A percentile compares a stretch with the other conserved stretches of the same genome.
Conservation (phyloP, 1,140 invertebrate genomes). For the Trichonephila inaurata region DNA sequence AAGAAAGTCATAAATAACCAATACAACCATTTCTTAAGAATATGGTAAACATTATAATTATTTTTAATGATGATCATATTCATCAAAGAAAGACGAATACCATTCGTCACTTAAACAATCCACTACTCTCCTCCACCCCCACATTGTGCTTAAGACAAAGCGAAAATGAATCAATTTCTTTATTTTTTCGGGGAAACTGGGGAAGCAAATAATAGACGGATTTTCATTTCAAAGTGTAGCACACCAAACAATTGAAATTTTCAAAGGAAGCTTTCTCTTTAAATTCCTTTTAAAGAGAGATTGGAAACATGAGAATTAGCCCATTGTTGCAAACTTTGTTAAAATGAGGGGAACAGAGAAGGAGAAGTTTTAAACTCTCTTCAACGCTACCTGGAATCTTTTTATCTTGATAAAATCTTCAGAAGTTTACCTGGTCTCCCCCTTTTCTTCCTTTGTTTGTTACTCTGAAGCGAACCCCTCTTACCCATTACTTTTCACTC, state of each 20-base stretch:
- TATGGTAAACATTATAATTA: no score
- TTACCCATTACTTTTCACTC: neutral
- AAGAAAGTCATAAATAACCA: no score
- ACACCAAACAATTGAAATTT: slow-evolving; percentile 41
- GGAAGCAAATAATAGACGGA: slow-evolving; percentile 36
- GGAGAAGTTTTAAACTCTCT: slow-evolving; percentile 23
- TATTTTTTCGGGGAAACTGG: neutral
- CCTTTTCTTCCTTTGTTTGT: neutral
- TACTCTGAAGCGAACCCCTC: neutral
- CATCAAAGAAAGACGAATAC: no score
- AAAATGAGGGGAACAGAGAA: neutral
- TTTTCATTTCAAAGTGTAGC: slow-evolving; percentile 14
- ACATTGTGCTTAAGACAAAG: neutral
- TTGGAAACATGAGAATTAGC: slow-evolving; percentile 43
- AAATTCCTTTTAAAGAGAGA: neutral
- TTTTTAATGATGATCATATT: no score
- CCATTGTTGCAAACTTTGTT: slow-evolving; percentile 35
- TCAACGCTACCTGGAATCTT: slow-evolving; percentile 32
- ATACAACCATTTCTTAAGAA: no score
- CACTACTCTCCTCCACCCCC: no score
- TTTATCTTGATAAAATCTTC: slow-evolving; percentile 44
- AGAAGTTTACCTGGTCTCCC: neutral
- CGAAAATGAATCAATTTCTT: neutral
- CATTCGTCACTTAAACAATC: no score
- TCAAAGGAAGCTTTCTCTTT: neutral